A percentile compares a stretch with the other conserved stretches of the same genome.
These are phyloP conservation scores for Eilema sororculum DNA, from an alignment of 2,888 invertebrate genomes.

Conservation along the genomic window DNA sequence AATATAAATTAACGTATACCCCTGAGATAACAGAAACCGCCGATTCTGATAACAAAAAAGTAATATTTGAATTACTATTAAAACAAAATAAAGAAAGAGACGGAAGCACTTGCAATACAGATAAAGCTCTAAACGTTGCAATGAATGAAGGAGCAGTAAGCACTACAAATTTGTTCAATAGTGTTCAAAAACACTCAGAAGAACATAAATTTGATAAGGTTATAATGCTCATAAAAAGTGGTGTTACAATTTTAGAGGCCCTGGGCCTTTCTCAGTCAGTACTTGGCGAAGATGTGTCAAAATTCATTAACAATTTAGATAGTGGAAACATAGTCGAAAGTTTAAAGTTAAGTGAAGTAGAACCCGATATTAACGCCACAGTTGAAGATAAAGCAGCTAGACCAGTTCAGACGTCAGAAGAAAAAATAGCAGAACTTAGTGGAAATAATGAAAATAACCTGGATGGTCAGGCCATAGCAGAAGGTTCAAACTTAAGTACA, in stretches of 20 bases:
- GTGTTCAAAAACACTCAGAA: slow-evolving; percentile 37
- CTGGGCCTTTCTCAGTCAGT: slow-evolving; percentile 37
- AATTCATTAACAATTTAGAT: slow-evolving; percentile 39
- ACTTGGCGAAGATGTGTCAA: slow-evolving; percentile 25
- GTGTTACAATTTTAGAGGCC: slow-evolving; percentile 32
- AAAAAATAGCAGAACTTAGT: slow-evolving; percentile 20
- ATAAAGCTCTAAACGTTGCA: slow-evolving; percentile 44
- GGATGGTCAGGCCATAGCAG: slow-evolving; percentile 31
- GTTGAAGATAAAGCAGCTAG: slow-evolving; percentile 28
- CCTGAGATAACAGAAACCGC: slow-evolving; percentile 40
- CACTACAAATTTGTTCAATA: slow-evolving; percentile 44
- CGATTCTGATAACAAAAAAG: slow-evolving; percentile 43
- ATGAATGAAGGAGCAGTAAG: slow-evolving; percentile 52
- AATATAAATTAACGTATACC: slow-evolving; percentile 59
- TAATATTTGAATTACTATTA: slow-evolving; percentile 54
- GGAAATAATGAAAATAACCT: slow-evolving; percentile 32
- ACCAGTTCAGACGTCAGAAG: slow-evolving; percentile 25
- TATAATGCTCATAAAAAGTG: slow-evolving; percentile 34
- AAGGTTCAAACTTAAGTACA: slow-evolving; percentile 32
- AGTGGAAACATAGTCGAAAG: slow-evolving; percentile 29
- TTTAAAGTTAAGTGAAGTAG: slow-evolving; percentile 30
- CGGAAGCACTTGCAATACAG: slow-evolving; percentile 11
- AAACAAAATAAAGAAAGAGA: slow-evolving; percentile 40
- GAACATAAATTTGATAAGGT: slow-evolving; percentile 44
- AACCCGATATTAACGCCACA: slow-evolving; percentile 19